Percentiles rank a stretch among this genome's conserved stretches.
Evolutionary conservation across 2,113 vertebrate species (phyloP).

Genomic region (Oryzias javanicus): DNA sequence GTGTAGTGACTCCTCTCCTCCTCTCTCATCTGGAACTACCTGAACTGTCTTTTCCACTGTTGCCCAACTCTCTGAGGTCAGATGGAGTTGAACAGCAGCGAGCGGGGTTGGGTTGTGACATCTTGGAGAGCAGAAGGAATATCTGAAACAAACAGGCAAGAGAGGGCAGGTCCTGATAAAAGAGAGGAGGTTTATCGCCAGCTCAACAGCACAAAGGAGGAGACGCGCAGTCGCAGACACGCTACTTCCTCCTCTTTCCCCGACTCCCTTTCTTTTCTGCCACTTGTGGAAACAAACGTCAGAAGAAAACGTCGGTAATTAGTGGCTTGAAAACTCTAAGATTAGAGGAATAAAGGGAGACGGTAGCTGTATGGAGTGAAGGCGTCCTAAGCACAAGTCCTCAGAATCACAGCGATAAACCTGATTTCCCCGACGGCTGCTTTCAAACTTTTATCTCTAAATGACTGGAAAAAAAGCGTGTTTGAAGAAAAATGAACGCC

Average conservation of each 20-base stretch:
- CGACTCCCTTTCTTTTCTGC: slow-evolving; percentile 14
- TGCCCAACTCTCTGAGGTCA: slow-evolving; percentile 13
- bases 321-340: slow-evolving; percentile 36
- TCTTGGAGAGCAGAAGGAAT: slow-evolving; percentile 48
- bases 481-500: slow-evolving; percentile 68
- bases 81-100: slow-evolving; percentile 13
- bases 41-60: slow-evolving; percentile 19
- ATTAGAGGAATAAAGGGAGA: slow-evolving; percentile 17
- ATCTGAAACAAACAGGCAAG: slow-evolving; percentile 66
- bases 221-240: slow-evolving; percentile 54
- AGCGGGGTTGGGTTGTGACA: slow-evolving; percentile 10
- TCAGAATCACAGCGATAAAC: slow-evolving; percentile 30
- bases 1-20: slow-evolving; percentile 43
- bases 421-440: slow-evolving; percentile 69
- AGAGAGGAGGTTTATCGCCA: slow-evolving; percentile 66
- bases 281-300: slow-evolving; percentile 38
- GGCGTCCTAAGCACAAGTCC: slow-evolving; percentile 49
- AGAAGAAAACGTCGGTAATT: slow-evolving; percentile 48
- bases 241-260: slow-evolving; percentile 35
- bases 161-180: slow-evolving; percentile 64
- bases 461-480: slow-evolving; percentile 46
- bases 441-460: slow-evolving; percentile 73
- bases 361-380: slow-evolving; percentile 41
- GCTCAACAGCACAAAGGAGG: slow-evolving; percentile 62
- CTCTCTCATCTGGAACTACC: slow-evolving; percentile 56